Evolutionary conservation across 1,140 invertebrate species (phyloP).

Genomic region (Samia ricini): DNA sequence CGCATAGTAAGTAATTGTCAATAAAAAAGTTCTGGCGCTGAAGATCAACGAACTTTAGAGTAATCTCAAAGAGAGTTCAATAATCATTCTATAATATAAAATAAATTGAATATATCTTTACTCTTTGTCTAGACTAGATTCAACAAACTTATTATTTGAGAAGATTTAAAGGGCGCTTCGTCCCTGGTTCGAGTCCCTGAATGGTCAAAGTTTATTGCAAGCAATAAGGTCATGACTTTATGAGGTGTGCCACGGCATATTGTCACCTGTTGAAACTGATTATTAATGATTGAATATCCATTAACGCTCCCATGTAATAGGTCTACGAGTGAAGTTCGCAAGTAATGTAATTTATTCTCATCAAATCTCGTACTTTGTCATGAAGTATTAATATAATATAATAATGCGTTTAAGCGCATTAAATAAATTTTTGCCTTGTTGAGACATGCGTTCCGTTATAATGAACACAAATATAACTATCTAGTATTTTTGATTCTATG

Average conservation of each 20-base stretch:
- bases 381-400: too few species aligned
- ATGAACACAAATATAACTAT: too few species aligned
- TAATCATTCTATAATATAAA: conserved; percentile 1
- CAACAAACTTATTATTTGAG: not conserved
- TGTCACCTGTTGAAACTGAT: not conserved
- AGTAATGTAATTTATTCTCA: too few species aligned
- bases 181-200: not conserved
- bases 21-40: not conserved
- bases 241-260: not conserved
- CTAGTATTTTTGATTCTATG: too few species aligned
- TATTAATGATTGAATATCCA: not conserved
- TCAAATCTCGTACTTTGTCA: too few species aligned
- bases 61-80: conserved; percentile 1
- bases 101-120: not conserved
- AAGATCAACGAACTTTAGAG: conserved; percentile 7
- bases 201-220: not conserved
- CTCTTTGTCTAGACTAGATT: conserved; percentile 8
- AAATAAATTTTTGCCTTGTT: too few species aligned
- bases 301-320: too few species aligned
- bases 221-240: not conserved
- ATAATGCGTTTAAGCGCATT: too few species aligned
- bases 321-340: too few species aligned
- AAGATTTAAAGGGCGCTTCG: not conserved
- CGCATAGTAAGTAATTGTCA: too few species aligned
- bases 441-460: too few species aligned